Conservation (phyloP, 2,113 vertebrate species). For the Heloderma charlesbogerti region DNA sequence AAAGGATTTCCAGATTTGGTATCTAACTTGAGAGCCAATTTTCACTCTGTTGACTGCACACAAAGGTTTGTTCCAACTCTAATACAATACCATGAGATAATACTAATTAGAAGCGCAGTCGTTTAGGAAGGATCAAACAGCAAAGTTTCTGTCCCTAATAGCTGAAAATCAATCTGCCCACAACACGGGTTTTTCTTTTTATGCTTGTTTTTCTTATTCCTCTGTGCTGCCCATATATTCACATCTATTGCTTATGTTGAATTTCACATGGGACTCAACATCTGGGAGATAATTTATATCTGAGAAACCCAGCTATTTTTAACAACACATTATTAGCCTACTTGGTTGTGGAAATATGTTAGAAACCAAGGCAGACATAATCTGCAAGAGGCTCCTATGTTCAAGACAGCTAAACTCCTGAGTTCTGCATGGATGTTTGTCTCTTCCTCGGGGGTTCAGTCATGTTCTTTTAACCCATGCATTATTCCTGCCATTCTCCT, state of each 20-base stretch:
- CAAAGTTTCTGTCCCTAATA: not conserved
- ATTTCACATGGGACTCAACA: not conserved
- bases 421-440: not conserved
- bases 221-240: not conserved
- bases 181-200: not conserved
- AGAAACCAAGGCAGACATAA: not conserved
- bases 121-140: not conserved
- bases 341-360: not conserved
- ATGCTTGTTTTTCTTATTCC: not conserved
- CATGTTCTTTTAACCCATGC: not conserved
- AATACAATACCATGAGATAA: not conserved
- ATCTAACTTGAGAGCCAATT: not conserved
- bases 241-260: not conserved
- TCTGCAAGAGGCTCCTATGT: not conserved
- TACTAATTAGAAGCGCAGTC: not conserved
- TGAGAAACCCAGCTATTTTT: not conserved
- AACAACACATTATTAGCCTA: not conserved
- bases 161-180: not conserved
- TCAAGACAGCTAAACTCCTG: not conserved
- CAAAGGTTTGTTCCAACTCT: not conserved
- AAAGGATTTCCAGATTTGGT: not conserved
- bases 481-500: not conserved
- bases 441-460: not conserved
- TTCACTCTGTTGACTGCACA: not conserved
- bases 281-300: not conserved